Evolutionary conservation across 2,113 vertebrate species (phyloP).

Genomic region (Piprites chloris): DNA sequence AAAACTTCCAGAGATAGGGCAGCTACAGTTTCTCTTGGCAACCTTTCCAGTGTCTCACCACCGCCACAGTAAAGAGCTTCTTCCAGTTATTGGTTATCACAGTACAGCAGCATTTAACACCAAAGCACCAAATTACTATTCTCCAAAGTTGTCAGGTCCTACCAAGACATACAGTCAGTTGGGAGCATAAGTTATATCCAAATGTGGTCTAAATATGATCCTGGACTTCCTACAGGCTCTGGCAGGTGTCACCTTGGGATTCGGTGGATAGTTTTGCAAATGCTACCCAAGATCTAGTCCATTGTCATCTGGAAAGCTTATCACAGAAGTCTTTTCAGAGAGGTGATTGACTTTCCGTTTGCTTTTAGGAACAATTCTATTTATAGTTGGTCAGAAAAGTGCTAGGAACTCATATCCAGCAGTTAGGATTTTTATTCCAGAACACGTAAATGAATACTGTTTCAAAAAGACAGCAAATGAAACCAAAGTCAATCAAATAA

Average conservation of each 20-base stretch:
- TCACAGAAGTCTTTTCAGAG: neutral
- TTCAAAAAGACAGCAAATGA: neutral
- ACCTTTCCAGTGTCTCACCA: neutral
- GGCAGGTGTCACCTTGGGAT: neutral
- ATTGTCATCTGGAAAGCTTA: neutral
- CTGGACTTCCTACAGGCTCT: neutral
- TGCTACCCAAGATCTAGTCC: neutral
- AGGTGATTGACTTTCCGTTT: neutral
- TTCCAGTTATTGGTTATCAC: neutral
- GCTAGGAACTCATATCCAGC: neutral
- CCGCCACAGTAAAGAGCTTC: neutral
- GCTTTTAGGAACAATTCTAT: neutral
- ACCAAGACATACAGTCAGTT: neutral
- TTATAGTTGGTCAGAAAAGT: neutral
- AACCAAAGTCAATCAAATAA: neutral
- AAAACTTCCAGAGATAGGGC: neutral
- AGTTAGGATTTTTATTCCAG: neutral
- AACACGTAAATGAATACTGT: neutral
- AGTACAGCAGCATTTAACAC: neutral
- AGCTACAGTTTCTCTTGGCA: neutral
- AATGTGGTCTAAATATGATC: rapidly evolving
- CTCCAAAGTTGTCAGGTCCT: neutral
- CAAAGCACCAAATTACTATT: neutral
- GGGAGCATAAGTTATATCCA: neutral
- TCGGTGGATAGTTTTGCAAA: neutral